Evolutionary conservation across 2,113 vertebrate genomes (phyloP), one percentile per base, ranked within the genome.

Genomic region (Antennarius striatus): DNA sequence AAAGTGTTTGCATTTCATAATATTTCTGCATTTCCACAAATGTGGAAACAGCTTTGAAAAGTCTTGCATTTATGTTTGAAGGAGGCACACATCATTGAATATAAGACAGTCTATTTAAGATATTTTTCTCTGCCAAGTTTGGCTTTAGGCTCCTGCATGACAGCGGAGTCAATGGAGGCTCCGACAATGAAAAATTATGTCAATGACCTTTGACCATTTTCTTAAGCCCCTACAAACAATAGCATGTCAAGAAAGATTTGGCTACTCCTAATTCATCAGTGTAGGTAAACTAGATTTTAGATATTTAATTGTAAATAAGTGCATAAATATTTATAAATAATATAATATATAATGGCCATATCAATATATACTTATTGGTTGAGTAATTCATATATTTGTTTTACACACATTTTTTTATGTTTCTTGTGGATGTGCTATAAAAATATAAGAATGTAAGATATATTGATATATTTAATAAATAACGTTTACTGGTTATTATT

Each of bases 11-110:
- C 55, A 77, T 79, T 85, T 79, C 75, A 57, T 63, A 75, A 49
- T 75, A 65, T 85, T 87, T 86, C 36, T 86, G 77, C 77, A 81
- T 90, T 86, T 83, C 82, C 82, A 82, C 64, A 71, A 85, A 81
- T 72, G 60, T 77, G 69, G 62, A 73, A 82, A 84, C 29, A 32
- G 63, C 89, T 89, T 90, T 89, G 73, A 87, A 84, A 90, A 75
- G 17, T 63, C 60, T 63, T 28, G 10, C 71, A 76, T 84, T 83
- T 66, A 53, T 75, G 76, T 80, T 70, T 56, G 56, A 63, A 73
- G 56, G 72, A 86, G 40, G 52, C 67, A 52, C 56, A 62, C 50
- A 42, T 71, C 71, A 79, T 68, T 89, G 79, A 80, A 78, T 81
- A 81, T 74, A 61, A 75, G 56, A 57, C 36, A 3, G 3, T 63